Evolutionary conservation across 2,888 invertebrate genomes (phyloP), one percentile per base, ranked within the genome.

Genomic region (Eristalinus aeneus): DNA sequence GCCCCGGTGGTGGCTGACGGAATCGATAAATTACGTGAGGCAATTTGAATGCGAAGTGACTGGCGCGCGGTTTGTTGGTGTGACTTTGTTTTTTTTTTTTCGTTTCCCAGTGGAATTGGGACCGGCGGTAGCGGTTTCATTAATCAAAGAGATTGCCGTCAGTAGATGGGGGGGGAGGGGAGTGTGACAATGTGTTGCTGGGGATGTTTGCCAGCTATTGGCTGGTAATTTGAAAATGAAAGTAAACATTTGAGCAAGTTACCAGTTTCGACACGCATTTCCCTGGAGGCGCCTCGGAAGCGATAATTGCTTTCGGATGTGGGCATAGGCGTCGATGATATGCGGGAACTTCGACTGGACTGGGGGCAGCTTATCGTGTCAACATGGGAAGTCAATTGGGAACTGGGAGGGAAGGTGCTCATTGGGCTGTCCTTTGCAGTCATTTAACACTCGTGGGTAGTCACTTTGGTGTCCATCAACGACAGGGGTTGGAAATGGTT

Each of bases 21-120:
- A 23, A n/a, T 27, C 75, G 31, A 71, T 80, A 80, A 76, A 76
- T 75, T 61, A 79, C 69, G 54, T 54, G 22, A 69, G 39, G 65
- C 71, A 65, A 79, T 80, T 84, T 72, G 67, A 63, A 80, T 80
- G 12, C 56, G 27, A 60, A 78, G 68, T 54, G 71, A 65, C 46
- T 46, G 56, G 27, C 34, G 23, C 61, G 34, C 58, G 36, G 67
- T 20, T 58, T 36, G 27, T 56, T 9, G 27, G 22, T 54, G 34
- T 22, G 10, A 12, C 58, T 64, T 60, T 58, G n/a, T n/a, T 46
- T 5, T 6, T 46, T 16, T 39, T 46, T 46, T 16, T 46, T 16
- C 1, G 6, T 6, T 46, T 16, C 4, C 5, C 1, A 1, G 39
- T 6, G 10, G 39, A 5, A n/a, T 2, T 12, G n/a, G 0, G 16